A percentile compares a stretch with the other conserved stretches of the same genome.
phyloP scores from a whole-genome alignment of 1,140 invertebrate species.

The Pachypsylla venusta region DNA sequence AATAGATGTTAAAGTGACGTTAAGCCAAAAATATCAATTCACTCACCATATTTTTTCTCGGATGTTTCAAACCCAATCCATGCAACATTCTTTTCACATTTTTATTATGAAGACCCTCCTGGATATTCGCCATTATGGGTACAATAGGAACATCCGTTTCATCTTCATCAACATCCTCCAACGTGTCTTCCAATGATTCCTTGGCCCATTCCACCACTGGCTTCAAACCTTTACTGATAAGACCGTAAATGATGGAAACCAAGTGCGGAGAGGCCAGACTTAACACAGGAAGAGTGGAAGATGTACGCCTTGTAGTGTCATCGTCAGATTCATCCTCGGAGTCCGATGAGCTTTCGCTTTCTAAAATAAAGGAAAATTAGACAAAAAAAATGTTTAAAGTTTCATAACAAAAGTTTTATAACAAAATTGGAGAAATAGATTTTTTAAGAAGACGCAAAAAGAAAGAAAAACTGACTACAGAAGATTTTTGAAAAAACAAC shows the following conservation, averaged over 20 bases:
- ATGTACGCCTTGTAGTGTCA: neutral
- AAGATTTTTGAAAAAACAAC: too few relatives aligned
- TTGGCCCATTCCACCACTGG: constrained; percentile 41
- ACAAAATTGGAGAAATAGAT: too few relatives aligned
- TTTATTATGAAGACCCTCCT: constrained; percentile 40
- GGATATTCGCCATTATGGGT: constrained; percentile 40
- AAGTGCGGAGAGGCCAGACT: neutral
- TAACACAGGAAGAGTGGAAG: too few relatives aligned
- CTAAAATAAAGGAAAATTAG: neutral
- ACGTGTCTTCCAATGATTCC: constrained; percentile 41
- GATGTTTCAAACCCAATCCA: constrained; percentile 40
- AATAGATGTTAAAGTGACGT: neutral
- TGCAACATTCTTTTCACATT: constrained; percentile 40
- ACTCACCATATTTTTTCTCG: constrained; percentile 36
- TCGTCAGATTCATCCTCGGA: neutral
- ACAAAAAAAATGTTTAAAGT: neutral
- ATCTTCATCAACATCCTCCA: constrained; percentile 39
- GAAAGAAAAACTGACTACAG: too few relatives aligned
- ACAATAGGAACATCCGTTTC: constrained; percentile 40
- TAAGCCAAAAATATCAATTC: too few relatives aligned
- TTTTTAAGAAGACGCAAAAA: too few relatives aligned
- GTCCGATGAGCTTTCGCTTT: neutral
- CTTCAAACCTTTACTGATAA: constrained; percentile 29
- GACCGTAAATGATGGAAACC: neutral
- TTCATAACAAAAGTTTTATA: too few relatives aligned